These are phyloP conservation scores for Muscina levida DNA, from an alignment of 2,888 invertebrate species.

Conservation along the genomic window DNA sequence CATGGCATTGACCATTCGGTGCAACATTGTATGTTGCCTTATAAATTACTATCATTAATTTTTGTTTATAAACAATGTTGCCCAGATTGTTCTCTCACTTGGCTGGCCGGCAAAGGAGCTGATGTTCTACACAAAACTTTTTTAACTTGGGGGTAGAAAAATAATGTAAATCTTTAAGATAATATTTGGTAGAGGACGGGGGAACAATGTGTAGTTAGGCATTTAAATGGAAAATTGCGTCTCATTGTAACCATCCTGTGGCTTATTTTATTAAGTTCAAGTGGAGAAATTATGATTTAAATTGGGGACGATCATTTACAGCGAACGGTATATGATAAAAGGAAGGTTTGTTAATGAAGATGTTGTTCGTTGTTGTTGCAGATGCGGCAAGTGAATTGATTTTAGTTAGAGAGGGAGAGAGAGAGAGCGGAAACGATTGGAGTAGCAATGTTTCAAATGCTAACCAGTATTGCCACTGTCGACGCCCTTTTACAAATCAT, in stretches of 20 bases:
- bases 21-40: constrained; percentile 63
- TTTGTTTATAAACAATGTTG: constrained; percentile 46
- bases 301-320: constrained; percentile 16
- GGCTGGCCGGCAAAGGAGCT: neutral
- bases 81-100: neutral
- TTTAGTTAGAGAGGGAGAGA: no score
- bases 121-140: neutral
- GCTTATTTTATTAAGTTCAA: constrained; percentile 38
- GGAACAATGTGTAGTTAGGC: neutral
- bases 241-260: constrained; percentile 16
- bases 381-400: neutral
- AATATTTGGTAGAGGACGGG: neutral
- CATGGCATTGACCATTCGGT: neutral
- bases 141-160: neutral
- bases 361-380: neutral
- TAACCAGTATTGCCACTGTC: no score
- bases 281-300: constrained; percentile 22
- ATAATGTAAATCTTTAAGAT: neutral
- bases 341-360: constrained; percentile 25
- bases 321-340: constrained; percentile 1
- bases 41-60: constrained; percentile 68
- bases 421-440: no score
- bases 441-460: no score
- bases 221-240: neutral
- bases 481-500: no score